Conservation (phyloP, 2,888 invertebrate genomes). For the Bibio marci region DNA sequence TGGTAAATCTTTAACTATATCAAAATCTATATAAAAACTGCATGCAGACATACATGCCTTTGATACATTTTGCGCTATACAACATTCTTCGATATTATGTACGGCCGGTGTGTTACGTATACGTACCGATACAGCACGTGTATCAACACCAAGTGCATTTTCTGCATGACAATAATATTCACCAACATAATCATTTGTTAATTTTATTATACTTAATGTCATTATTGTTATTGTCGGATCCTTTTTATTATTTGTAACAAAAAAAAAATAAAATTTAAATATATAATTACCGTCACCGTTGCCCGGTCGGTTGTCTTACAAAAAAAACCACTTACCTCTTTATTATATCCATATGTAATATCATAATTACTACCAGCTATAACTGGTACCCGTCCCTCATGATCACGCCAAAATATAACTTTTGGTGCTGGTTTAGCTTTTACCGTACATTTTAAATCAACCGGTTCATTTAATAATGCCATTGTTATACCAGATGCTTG, state of each 20-base stretch:
- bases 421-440: conserved; percentile 65
- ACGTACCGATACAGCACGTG: conserved; percentile 55
- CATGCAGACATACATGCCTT: conserved; percentile 67
- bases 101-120: conserved; percentile 43
- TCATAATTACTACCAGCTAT: conserved; percentile 61
- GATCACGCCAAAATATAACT: conserved; percentile 67
- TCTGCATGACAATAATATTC: conserved; percentile 75
- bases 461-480: conserved; percentile 57
- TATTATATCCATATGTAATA: conserved; percentile 43
- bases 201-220: conserved; percentile 55
- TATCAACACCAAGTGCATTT: conserved; percentile 59
- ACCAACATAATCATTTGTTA: conserved; percentile 52
- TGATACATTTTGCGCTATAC: conserved; percentile 62
- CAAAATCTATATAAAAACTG: conserved; percentile 66
- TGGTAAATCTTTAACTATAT: conserved; percentile 61
- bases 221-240: conserved; percentile 53
- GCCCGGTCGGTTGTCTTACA: too few relatives aligned
- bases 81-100: conserved; percentile 64
- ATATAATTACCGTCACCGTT: not conserved
- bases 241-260: conserved; percentile 19
- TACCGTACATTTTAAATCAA: conserved; percentile 59
- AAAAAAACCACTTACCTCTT: conserved; percentile 11
- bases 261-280: not conserved
- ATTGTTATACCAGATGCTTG: conserved; percentile 63
- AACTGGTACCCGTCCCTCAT: conserved; percentile 52